These are phyloP conservation scores for Hydropsyche tenuis DNA, from an alignment of 1,140 invertebrate genomes.

Conservation along the genomic window DNA sequence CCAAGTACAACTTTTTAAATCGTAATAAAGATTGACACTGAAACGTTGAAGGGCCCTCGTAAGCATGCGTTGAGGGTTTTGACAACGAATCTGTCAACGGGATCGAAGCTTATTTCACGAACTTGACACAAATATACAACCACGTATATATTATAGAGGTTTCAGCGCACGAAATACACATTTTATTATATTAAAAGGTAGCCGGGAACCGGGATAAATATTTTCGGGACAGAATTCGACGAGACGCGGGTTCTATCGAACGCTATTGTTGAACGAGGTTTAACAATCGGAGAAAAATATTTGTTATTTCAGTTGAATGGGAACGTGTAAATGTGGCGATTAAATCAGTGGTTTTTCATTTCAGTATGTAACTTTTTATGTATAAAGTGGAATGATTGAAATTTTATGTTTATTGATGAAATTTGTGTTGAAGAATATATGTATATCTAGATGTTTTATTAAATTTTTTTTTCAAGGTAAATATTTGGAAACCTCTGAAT, in stretches of 20 bases:
- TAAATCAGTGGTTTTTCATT: too few relatives aligned
- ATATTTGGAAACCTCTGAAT: too few relatives aligned
- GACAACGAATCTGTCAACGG: constrained; percentile 18
- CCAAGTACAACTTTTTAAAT: background rate
- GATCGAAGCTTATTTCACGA: constrained; percentile 9
- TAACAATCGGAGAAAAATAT: constrained; percentile 13
- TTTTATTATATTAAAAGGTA: too few relatives aligned
- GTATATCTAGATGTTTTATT: too few relatives aligned
- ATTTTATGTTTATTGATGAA: too few relatives aligned
- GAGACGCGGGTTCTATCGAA: background rate
- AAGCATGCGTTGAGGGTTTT: constrained; percentile 28
- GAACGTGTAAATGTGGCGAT: too few relatives aligned
- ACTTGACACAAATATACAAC: background rate
- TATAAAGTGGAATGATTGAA: too few relatives aligned
- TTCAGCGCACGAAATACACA: background rate
- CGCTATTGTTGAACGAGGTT: background rate
- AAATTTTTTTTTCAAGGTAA: too few relatives aligned
- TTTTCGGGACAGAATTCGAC: constrained; percentile 20
- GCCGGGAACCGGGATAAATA: constrained; percentile 23
- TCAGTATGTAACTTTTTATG: too few relatives aligned
- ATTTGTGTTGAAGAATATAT: too few relatives aligned
- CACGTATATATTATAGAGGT: background rate
- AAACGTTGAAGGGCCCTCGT: constrained; percentile 24
- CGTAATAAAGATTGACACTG: constrained; percentile 17
- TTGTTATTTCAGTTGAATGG: constrained; percentile 5